Base-by-base conservation (phyloP, 2,888 invertebrate genomes). In the Cheilosia impressa region DNA sequence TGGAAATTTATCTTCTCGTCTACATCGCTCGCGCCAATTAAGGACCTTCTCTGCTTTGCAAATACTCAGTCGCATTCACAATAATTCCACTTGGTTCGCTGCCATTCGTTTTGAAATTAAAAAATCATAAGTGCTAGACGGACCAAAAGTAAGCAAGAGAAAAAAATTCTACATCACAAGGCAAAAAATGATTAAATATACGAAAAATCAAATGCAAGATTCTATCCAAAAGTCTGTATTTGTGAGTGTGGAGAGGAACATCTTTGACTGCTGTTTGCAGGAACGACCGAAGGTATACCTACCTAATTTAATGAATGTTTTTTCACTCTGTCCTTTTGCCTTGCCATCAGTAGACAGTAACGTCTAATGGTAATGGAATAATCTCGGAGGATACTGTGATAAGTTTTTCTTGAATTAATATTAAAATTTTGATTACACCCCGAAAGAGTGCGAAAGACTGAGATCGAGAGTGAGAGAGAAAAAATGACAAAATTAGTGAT, bases 331-430 rank as follows among this genome's bases (percentile, higher is more conserved):
- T 80, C 47, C 62, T 73, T 47, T 66, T 38, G 19, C 22, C 41
- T 45, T 34, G 57, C 47, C 27, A 5, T 10, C 43, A 55, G 60
- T 45, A 71, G 62, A 79, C 72, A 65, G 22, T 24, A 31, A 52
- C 34, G 52, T 34, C 43, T 79, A 65, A 79, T 79, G 66, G 45
- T 79, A 65, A 79, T 79, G 66, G 53, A 73, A 79, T 66, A 79
- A 79, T 73, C 58, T 45, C 38, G 13, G 15, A 43, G 47, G 34
- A 45, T 43, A 24, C 45, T 24, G 5, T 4, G 24, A 27, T 27
- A 27, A 27, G 24, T 27, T 62, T 24, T 24, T 55, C 68, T 69
- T 68, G 7, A 63, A 71, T 71, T 71, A 41, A 71, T 57, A 63
- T 78, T 71, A 55, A 13, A 69, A 55, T 66, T 77, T 77, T 55